Evolutionary conservation across 2,113 vertebrate genomes (phyloP).

Genomic region (Phaethon lepturus): DNA sequence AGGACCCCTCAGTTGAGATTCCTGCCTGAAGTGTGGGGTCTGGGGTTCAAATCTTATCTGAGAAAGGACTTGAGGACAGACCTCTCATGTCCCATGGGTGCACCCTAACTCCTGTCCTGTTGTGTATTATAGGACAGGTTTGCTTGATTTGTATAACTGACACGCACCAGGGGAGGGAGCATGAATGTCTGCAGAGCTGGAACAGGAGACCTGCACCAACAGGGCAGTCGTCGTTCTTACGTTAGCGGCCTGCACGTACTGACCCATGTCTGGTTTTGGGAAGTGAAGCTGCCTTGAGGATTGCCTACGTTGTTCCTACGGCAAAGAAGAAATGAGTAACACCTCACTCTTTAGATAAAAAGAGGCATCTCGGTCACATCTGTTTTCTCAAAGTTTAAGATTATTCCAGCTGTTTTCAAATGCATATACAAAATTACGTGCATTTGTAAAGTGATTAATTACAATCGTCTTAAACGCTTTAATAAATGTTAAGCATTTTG

Average conservation of each 20-base stretch:
- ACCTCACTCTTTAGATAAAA: neutral
- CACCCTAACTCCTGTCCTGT: neutral
- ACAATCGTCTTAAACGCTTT: neutral
- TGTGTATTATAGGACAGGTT: neutral
- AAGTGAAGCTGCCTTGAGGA: neutral
- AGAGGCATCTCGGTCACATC: neutral
- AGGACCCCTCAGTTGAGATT: neutral
- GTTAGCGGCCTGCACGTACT: neutral
- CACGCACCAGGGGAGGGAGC: neutral
- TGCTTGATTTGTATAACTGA: neutral
- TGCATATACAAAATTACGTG: neutral
- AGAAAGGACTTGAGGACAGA: neutral
- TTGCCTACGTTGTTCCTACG: fast-evolving
- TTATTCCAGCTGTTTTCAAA: neutral
- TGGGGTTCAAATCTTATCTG: neutral
- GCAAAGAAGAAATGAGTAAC: neutral
- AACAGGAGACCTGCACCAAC: neutral
- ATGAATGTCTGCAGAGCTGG: neutral
- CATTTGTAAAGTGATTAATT: neutral
- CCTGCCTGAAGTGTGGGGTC: neutral
- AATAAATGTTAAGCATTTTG: neutral
- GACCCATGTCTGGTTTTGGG: neutral
- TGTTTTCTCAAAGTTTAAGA: neutral
- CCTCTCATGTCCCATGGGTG: neutral
- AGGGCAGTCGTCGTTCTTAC: neutral